phyloP scores from a whole-genome alignment of 2,888 invertebrate genomes.

The Fabriciana adippe region DNA sequence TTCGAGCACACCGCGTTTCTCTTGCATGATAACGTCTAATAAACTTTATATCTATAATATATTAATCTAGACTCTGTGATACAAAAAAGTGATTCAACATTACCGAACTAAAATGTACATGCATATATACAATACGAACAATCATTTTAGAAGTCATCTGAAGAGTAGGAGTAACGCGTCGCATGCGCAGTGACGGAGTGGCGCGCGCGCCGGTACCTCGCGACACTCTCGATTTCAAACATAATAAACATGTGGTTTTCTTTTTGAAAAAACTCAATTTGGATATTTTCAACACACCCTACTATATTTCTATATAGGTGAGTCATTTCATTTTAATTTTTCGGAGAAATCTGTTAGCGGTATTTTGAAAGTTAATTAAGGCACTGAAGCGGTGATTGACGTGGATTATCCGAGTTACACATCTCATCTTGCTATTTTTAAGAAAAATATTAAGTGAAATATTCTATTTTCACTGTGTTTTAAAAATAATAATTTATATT shows the following conservation, averaged over 20 bases:
- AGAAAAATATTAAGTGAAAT: background rate
- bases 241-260: constrained; percentile 40
- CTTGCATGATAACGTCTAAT: too few species aligned
- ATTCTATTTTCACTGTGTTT: background rate
- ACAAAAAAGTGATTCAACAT: constrained; percentile 1
- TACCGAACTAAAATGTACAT: constrained; percentile 20
- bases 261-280: constrained; percentile 26
- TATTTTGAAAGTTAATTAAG: constrained; percentile 32
- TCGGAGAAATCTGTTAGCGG: constrained; percentile 2
- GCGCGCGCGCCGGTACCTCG: constrained; percentile 59
- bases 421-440: constrained; percentile 18
- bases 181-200: constrained; percentile 57
- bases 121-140: constrained; percentile 20
- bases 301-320: constrained; percentile 26
- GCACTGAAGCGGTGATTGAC: constrained; percentile 27
- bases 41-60: too few species aligned
- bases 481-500: background rate
- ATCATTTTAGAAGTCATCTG: constrained; percentile 35
- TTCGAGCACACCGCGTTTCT: too few species aligned
- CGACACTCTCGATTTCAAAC: constrained; percentile 55
- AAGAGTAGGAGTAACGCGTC: constrained; percentile 44
- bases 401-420: constrained; percentile 30
- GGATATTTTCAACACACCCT: constrained; percentile 25
- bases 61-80: too few species aligned
- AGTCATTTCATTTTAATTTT: constrained; percentile 9